A percentile compares a stretch with the other conserved stretches of the same genome.
These are phyloP conservation scores for Clarias batrachus DNA, from an alignment of 2,113 vertebrate species.

Conservation along the genomic window DNA sequence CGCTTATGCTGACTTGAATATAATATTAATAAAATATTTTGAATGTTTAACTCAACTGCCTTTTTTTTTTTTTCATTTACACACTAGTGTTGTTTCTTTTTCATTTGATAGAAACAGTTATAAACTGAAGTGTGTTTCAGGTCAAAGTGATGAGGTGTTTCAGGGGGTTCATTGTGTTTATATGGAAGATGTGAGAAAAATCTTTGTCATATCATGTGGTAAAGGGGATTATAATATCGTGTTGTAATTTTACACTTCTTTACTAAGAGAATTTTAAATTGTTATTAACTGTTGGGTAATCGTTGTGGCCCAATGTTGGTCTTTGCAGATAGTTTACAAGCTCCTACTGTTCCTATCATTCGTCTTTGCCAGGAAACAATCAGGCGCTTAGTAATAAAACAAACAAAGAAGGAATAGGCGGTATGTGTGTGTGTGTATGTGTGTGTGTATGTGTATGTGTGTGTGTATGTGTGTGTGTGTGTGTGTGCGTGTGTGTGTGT, in stretches of 20 bases:
- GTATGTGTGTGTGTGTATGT: not conserved
- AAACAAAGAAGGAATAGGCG: not conserved
- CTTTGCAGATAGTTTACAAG: not conserved
- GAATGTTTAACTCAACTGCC: slow-evolving; percentile 5
- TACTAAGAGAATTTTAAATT: not conserved
- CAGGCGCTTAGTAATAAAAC: too few species aligned
- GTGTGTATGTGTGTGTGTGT: not conserved
- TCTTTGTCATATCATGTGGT: not conserved
- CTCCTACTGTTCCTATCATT: not conserved
- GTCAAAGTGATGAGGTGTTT: not conserved
- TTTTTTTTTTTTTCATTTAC: not conserved
- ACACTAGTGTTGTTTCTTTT: not conserved
- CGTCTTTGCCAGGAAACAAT: too few species aligned
- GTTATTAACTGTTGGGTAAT: too few species aligned
- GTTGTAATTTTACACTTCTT: not conserved
- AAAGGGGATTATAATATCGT: not conserved
- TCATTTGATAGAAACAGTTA: not conserved
- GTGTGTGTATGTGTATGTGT: not conserved
- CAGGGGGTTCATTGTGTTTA: not conserved
- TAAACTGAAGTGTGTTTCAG: not conserved
- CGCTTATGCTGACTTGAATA: slow-evolving; percentile 20
- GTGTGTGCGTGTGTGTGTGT: not conserved
- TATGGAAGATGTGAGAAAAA: too few species aligned
- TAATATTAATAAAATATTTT: slow-evolving; percentile 43
- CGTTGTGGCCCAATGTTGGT: not conserved